Conservation (phyloP, 2,888 invertebrate genomes). For the Parasteatoda lunata region DNA sequence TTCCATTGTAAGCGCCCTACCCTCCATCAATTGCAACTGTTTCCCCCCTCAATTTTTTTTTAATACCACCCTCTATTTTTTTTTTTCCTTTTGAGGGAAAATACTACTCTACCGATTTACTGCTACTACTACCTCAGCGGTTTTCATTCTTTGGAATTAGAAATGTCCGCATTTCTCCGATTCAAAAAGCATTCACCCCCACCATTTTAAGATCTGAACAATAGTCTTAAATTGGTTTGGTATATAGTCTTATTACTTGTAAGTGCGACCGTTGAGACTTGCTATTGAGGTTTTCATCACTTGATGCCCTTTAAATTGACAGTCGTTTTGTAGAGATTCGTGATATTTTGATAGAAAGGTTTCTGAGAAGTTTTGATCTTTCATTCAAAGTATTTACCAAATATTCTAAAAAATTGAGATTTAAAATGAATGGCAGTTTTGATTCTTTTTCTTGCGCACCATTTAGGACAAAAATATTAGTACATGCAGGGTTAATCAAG, state of each 20-base stretch:
- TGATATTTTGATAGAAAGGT: too few relatives aligned
- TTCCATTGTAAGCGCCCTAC: conserved; percentile 46
- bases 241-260: conserved; percentile 16
- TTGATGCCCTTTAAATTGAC: background rate
- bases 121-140: background rate
- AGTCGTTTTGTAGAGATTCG: background rate
- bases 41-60: conserved; percentile 14
- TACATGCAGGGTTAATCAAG: too few relatives aligned
- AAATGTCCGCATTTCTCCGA: background rate
- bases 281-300: background rate
- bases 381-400: too few relatives aligned
- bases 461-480: too few relatives aligned
- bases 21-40: conserved; percentile 38
- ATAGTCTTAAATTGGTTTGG: conserved; percentile 31
- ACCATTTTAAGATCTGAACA: conserved; percentile 12
- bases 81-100: background rate
- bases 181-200: background rate
- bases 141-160: background rate
- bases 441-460: too few relatives aligned
- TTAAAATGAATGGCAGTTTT: too few relatives aligned
- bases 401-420: too few relatives aligned
- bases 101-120: background rate
- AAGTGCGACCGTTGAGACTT: conserved; percentile 22
- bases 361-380: too few relatives aligned
- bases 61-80: conserved; percentile 8